These are phyloP conservation scores for Poeciliopsis paucimaculata DNA, from an alignment of 2,797 vertebrate species.

Conservation along the genomic window DNA sequence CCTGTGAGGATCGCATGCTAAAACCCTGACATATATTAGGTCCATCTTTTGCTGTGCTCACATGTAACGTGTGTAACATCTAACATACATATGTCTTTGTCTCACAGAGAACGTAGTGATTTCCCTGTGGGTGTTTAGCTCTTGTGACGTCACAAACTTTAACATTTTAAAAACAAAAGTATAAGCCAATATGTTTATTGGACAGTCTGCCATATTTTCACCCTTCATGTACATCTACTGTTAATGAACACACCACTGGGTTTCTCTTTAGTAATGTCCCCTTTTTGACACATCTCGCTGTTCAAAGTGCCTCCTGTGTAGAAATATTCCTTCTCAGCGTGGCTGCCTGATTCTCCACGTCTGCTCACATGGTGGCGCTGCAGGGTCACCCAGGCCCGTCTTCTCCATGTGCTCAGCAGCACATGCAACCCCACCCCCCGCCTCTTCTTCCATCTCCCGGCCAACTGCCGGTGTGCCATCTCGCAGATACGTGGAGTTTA, in stretches of 20 bases:
- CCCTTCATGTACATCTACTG: background rate
- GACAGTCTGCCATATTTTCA: background rate
- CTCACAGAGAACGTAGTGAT: background rate
- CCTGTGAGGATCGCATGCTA: background rate
- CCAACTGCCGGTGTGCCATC: conserved; percentile 68
- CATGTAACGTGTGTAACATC: background rate
- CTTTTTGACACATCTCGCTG: background rate
- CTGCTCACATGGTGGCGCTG: conserved; percentile 59
- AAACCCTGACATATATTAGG: background rate
- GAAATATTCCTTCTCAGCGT: background rate
- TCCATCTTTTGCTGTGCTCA: background rate
- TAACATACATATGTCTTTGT: background rate
- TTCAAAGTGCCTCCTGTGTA: background rate
- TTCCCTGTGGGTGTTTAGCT: background rate
- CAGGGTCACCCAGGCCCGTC: conserved; percentile 28
- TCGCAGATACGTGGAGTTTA: conserved; percentile 79
- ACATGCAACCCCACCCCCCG: conserved; percentile 18
- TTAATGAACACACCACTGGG: background rate
- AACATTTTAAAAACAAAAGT: no score
- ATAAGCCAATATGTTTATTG: background rate
- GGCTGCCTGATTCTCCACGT: background rate
- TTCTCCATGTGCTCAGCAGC: conserved; percentile 43
- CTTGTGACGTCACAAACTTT: background rate
- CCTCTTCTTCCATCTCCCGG: conserved; percentile 20
- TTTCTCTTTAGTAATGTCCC: background rate